Conservation (phyloP, 2,797 vertebrate genomes). For the Monodelphis domestica region DNA sequence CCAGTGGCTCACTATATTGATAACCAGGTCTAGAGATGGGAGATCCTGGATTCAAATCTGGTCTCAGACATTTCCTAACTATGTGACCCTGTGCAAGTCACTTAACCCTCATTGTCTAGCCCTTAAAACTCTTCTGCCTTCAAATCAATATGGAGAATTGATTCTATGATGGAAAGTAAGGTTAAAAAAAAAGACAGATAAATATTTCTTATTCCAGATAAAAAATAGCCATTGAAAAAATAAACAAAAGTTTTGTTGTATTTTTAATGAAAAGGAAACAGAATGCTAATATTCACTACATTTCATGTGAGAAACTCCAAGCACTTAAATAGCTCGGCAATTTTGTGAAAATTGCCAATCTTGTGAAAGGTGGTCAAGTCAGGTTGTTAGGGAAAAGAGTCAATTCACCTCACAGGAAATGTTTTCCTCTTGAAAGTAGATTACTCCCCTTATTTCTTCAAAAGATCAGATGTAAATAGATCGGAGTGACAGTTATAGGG, state of each 20-base stretch:
- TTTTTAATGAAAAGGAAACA: not conserved
- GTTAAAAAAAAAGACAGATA: too few species aligned
- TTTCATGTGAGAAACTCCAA: not conserved
- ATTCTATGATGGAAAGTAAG: too few species aligned
- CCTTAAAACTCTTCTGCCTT: too few species aligned
- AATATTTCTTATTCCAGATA: not conserved
- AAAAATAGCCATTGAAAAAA: not conserved
- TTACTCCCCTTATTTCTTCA: accelerated
- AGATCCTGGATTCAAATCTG: too few species aligned
- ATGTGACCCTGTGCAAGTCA: too few species aligned
- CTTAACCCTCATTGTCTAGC: too few species aligned
- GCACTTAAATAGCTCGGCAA: too few species aligned
- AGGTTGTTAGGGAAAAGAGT: too few species aligned
- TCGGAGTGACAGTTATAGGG: not conserved
- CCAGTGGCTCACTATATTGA: too few species aligned
- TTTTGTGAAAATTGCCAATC: not conserved
- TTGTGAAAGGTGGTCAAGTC: not conserved
- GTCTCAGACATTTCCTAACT: too few species aligned
- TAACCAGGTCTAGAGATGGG: too few species aligned
- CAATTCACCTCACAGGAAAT: not conserved
- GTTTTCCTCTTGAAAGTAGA: not conserved
- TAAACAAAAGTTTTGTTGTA: not conserved
- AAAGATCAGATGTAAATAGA: not conserved
- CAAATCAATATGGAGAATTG: too few species aligned
- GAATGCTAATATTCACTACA: not conserved